Base-by-base conservation (phyloP, 2,888 invertebrate genomes). In the Scotopteryx bipunctaria region DNA sequence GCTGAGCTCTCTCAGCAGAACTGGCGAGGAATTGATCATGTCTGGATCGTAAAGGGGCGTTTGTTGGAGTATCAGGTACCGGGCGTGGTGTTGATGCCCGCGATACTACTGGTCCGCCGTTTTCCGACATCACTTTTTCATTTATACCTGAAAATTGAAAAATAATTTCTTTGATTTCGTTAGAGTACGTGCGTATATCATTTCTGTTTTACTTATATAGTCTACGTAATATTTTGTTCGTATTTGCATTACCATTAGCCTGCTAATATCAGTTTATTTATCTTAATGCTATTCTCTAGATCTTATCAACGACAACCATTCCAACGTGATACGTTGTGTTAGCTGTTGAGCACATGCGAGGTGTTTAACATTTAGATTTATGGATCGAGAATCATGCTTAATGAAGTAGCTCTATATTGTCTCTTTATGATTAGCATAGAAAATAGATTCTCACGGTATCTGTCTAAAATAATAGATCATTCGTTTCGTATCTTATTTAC, bases 1-100 rank as follows among this genome's bases (percentile, higher is more conserved):
- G 82, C 57, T 84, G 87, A 21, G 79, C 80, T 76, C 88, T 77
- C 57, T 89, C 89, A 41, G 91, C 86, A 38, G 92, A 85, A 63
- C 91, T 92, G 53, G 91, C 92, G 60, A 92, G 83, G 76, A 93
- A 91, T 78, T 92, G 91, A 69, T 93, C 91, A 92, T 92, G 91
- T 81, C 92, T 86, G 55, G 92, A 91, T 67, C 91, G 73, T 64
- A 91, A 58, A 66, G 91, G 78, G 56, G 90, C 69, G 61, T 78
- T 76, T 61, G 81, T 79, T 54, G 81, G 91, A 74, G 81, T 86
- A 71, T 83, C 93, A 66, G 81, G 78, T 55, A 77, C 78, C 38
- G 82, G 92, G 81, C 78, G 92, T 78, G 82, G 91, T 75, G 79
- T 91, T 59, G 81, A 91, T 65, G 79, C 91, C 86, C 76, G 87